Base-by-base conservation (phyloP, 1,140 invertebrate genomes). In the Macrobrachium rosenbergii region DNA sequence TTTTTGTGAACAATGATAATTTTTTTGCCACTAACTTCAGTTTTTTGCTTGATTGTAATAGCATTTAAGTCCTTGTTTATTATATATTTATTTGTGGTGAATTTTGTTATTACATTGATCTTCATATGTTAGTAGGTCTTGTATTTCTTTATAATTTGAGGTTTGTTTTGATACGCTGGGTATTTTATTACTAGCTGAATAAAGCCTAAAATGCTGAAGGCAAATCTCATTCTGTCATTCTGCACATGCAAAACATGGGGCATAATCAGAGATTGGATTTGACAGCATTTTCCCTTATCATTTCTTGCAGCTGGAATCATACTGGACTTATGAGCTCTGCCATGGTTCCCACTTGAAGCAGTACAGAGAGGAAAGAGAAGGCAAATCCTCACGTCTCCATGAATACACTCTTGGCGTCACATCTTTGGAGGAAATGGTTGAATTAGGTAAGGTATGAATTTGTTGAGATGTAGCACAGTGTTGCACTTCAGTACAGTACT, bases 291-390 rank as follows among this genome's bases (percentile, higher is more conserved):
- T 17, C 37, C 81, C 83, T 87, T 28, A 52, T 89, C 73, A 90
- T 87, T 89, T 90, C 87, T 76, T 88, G 91, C 89, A 96, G 94
- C 93, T 99, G 82, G 98, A 99, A 92, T 95, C 95, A 64, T 99
- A 98, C 92, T 99, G 98, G 98, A 98, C 96, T 0, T 99, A 99
- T 93, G 98, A 99, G 92, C 93, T 99, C 14, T 99, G 98, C 91
- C 98, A 99, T 93, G 98, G 98, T 8, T 93, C 94, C 89, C 95
- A 96, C 92, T 94, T 99, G 5, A 93, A 96, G 16, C 98, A 99
- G 91, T 99, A 98, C 92, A 98, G 99, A 92, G 98, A 99, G 92
- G 97, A 98, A 90, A 94, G 97, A 88, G 97, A 98, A 92, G 95
- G 95, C 91, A 93, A 88, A 72, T 86, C 52, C 8, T 19, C 69